Percentiles rank a stretch among this genome's conserved stretches.
Evolutionary conservation across 2,113 vertebrate species (phyloP).

Genomic region (Oreochromis niloticus): DNA sequence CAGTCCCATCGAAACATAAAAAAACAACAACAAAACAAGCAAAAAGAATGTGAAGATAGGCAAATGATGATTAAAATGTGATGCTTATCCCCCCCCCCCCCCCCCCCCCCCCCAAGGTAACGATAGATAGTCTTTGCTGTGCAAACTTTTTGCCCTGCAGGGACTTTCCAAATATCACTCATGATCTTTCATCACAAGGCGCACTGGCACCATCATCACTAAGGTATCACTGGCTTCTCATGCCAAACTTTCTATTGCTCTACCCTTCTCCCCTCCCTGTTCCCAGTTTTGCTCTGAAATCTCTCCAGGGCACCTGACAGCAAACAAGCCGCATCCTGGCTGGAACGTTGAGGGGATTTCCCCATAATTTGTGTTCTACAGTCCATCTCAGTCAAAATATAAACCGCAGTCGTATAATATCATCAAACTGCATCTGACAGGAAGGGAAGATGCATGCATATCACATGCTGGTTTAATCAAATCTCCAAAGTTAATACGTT

Average conservation of each 20-base stretch:
- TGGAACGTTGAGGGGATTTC: slow-evolving; percentile 7
- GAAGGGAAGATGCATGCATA: neutral
- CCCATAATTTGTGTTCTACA: neutral
- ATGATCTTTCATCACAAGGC: slow-evolving; percentile 27
- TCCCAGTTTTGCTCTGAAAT: slow-evolving; percentile 4
- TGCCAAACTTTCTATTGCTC: neutral
- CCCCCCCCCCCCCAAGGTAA: neutral
- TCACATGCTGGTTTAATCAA: slow-evolving; percentile 11
- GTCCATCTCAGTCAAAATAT: slow-evolving; percentile 12
- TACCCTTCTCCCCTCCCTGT: neutral
- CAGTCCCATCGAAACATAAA: slow-evolving; percentile 22
- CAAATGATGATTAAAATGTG: slow-evolving; percentile 23
- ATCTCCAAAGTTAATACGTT: neutral
- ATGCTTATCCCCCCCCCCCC: neutral
- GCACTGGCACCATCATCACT: slow-evolving; percentile 3
- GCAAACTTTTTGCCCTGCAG: neutral
- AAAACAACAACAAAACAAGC: slow-evolving; percentile 58
- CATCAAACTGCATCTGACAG: neutral
- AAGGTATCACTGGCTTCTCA: slow-evolving; percentile 23
- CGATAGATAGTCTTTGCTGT: neutral
- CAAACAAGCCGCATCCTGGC: slow-evolving; percentile 30
- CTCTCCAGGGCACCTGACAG: slow-evolving; percentile 14
- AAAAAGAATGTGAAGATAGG: slow-evolving; percentile 3
- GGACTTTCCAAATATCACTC: slow-evolving; percentile 46
- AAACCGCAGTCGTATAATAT: slow-evolving; percentile 1